Evolutionary conservation across 2,888 invertebrate genomes (phyloP).

Genomic region (Romanomermis culicivorax): DNA sequence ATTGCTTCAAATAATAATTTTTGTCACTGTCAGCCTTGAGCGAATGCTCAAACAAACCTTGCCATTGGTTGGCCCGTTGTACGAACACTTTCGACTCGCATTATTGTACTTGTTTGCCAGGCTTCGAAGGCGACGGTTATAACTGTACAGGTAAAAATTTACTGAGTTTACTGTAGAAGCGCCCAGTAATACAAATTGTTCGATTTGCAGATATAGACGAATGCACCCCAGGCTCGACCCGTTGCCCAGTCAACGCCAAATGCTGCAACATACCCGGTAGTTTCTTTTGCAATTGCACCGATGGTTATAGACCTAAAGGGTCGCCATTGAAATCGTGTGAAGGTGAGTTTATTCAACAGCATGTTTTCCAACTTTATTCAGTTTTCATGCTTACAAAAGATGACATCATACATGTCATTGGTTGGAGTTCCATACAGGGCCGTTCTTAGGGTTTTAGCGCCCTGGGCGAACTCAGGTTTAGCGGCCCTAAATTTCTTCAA

Average conservation of each 20-base stretch:
- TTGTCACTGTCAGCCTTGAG: constrained; percentile 38
- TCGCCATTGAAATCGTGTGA: constrained; percentile 18
- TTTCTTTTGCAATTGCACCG: constrained; percentile 24
- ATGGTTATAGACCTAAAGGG: constrained; percentile 20
- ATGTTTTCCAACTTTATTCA: too few relatives aligned
- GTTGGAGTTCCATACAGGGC: too few relatives aligned
- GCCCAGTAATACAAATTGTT: not conserved
- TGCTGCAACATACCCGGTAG: constrained; percentile 27
- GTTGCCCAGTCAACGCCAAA: constrained; percentile 20
- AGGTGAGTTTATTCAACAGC: constrained; percentile 6
- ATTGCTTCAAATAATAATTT: too few relatives aligned
- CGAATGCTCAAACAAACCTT: constrained; percentile 85
- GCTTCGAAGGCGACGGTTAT: constrained; percentile 79
- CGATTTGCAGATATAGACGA: constrained; percentile 25
- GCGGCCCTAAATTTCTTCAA: too few relatives aligned
- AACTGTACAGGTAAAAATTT: constrained; percentile 59
- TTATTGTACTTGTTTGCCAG: constrained; percentile 83
- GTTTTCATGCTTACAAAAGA: too few relatives aligned
- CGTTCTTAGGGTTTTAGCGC: too few relatives aligned
- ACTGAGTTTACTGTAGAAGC: not conserved
- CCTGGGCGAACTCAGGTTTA: too few relatives aligned
- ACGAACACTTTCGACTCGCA: constrained; percentile 87
- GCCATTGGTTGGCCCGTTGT: constrained; percentile 88
- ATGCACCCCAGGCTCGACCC: constrained; percentile 14
- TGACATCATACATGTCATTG: too few relatives aligned